Evolutionary conservation across 2,888 invertebrate species (phyloP), one percentile per base, ranked within the genome.

Genomic region (Thecocarcelia acutangulata): DNA sequence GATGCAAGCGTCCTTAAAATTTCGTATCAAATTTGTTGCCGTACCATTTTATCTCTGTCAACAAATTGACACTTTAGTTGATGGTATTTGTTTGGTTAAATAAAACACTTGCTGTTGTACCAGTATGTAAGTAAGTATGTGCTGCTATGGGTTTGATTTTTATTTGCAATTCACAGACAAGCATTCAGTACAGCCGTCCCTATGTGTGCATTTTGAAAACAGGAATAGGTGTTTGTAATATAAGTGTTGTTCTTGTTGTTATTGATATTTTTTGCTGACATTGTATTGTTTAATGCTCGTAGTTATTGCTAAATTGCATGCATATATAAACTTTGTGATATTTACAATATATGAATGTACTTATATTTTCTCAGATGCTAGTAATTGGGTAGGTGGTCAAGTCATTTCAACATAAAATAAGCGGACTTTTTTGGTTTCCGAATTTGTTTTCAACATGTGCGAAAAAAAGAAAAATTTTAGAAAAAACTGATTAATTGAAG

Each of bases 41-140:
- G 72, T 79, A 86, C 85, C 88, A 85, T 89, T 87, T 88, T 88
- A 88, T 88, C 89, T 88, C 85, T 88, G 88, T 88, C 89, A 88
- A 87, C 88, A 89, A 89, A 89, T 88, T 89, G 88, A 89, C 89
- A 88, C 89, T 88, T 89, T 87, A 88, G 87, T 88, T 89, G 88
- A 88, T 88, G 87, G 87, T 85, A 87, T 83, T 78, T 78, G 79
- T 74, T 70, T 76, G 76, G 48, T 44, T 48, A 24, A 69, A 63
- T 73, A 63, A 61, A 81, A 72, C 61, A 68, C 66, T 68, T 63
- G 52, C 70, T 61, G 28, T 64, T 66, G n/a, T 59, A n/a, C 52
- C n/a, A n/a, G 42, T 44, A 4, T n/a, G 44, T 63, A 13, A n/a
- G 13, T 42, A n/a, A 2, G 46, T 33, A 33, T 33, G 33, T 33